These are phyloP conservation scores for Salticus scenicus DNA, from an alignment of 2,888 invertebrate genomes.

Conservation along the genomic window DNA sequence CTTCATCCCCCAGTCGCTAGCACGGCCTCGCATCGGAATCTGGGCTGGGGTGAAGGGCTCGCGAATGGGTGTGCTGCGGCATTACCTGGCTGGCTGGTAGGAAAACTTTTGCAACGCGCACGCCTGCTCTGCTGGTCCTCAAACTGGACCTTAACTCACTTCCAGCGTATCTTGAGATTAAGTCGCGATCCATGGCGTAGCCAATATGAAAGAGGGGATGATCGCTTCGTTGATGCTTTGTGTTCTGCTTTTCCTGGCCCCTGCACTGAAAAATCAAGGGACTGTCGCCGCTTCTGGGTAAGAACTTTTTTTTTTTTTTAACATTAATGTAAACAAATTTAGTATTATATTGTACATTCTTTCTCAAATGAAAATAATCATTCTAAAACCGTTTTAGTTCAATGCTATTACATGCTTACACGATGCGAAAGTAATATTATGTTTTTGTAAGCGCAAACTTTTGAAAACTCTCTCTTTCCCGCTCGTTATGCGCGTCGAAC, in stretches of 20 bases:
- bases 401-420: not conserved
- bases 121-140: constrained; percentile 37
- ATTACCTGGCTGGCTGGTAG: constrained; percentile 57
- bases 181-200: constrained; percentile 67
- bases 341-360: too few species aligned
- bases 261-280: constrained; percentile 67
- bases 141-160: constrained; percentile 57
- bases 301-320: constrained; percentile 22
- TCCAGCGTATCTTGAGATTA: constrained; percentile 45
- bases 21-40: constrained; percentile 54
- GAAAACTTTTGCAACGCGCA: constrained; percentile 48
- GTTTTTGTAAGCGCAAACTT: too few species aligned
- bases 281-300: constrained; percentile 70
- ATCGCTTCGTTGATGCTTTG: constrained; percentile 70
- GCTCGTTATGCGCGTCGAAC: too few species aligned
- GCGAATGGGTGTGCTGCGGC: constrained; percentile 67
- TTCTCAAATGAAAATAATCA: too few species aligned
- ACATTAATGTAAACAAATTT: not conserved
- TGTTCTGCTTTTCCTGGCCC: constrained; percentile 69
- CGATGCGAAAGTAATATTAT: constrained; percentile 27
- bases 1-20: constrained; percentile 58
- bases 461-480: too few species aligned
- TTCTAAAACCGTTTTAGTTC: too few species aligned
- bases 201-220: constrained; percentile 67
- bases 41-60: constrained; percentile 61